A percentile compares a stretch with the other conserved stretches of the same genome.
Conservation (phyloP, 2,113 vertebrate genomes). For the Opisthocomus hoazin region DNA sequence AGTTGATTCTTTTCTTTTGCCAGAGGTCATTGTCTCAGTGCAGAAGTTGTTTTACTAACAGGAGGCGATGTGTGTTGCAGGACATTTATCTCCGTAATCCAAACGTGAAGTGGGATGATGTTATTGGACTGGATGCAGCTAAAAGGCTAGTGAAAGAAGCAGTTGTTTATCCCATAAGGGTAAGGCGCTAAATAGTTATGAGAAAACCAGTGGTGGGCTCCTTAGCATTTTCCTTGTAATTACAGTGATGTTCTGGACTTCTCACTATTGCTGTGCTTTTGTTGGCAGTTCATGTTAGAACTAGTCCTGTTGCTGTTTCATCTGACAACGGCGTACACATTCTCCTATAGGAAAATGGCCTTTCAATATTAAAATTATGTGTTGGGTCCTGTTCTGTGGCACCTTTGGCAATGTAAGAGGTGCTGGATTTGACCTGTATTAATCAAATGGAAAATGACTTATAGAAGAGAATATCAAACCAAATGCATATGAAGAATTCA, state of each 20-base stretch:
- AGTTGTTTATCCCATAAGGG: conserved; percentile 94
- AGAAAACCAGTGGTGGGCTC: not conserved
- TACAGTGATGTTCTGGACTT: not conserved
- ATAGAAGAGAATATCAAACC: not conserved
- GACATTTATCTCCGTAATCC: conserved; percentile 92
- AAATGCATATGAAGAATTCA: not conserved
- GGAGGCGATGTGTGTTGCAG: conserved; percentile 69
- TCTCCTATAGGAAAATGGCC: not conserved
- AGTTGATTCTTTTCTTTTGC: not conserved
- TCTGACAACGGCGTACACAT: not conserved
- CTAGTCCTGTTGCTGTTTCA: not conserved
- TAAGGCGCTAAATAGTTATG: conserved; percentile 40
- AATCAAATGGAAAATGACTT: not conserved
- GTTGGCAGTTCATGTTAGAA: not conserved
- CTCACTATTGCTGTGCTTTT: not conserved
- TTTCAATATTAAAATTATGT: not conserved
- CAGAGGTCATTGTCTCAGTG: not conserved
- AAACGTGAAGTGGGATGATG: conserved; percentile 91
- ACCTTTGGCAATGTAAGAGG: not conserved
- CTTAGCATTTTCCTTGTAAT: not conserved
- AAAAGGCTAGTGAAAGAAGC: conserved; percentile 98
- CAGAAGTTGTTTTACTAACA: conserved; percentile 30
- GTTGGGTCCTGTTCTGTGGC: not conserved
- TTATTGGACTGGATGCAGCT: conserved; percentile 91
- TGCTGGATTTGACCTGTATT: not conserved